Base-by-base conservation (phyloP, 2,888 invertebrate genomes). In the Gortyna flavago region DNA sequence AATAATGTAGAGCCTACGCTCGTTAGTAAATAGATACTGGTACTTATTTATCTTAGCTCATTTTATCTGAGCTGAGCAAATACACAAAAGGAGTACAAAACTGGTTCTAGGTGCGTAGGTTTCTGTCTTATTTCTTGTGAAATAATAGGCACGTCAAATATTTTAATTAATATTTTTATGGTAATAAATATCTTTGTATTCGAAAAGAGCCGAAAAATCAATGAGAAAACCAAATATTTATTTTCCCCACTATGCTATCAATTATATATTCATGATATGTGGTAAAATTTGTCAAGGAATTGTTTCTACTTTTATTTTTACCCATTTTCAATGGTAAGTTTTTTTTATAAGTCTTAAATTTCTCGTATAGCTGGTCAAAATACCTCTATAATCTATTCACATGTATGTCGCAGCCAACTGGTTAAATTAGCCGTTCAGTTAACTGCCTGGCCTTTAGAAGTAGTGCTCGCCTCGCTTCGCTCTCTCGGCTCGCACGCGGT, bases 11-110 rank as follows among this genome's bases (percentile, higher is more conserved):
- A 81, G 44, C 84, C 61, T 84, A 81, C 79, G 67, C 61, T 84
- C 72, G 68, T 81, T 84, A 59, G 84, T 62, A 84, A 84, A 84
- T 62, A 84, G 79, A 84, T 81, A 84, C 83, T 83, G 70, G 66
- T 67, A 48, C 41, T 41, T 84, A 81, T 79, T 72, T 72, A 79
- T 81, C 78, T 83, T 25, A 13, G 72, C 80, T 84, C 70, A 51
- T 74, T 75, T 74, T 75, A 70, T 67, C 51, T 64, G 73, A 61
- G 51, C 25, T 41, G 16, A 75, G 61, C 8, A 66, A 66, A 77
- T n/a, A 65, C 18, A 57, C 38, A 71, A 83, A 77, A 78, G 29
- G 54, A 71, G 61, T 67, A 72, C 48, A 72, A 72, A 67, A 62
- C 35, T 44, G 35, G 6, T 0, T 41, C 16, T 75, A 29, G 21